Percentiles rank a stretch among this genome's conserved stretches.
Evolutionary conservation across 2,113 vertebrate species (phyloP).

Genomic region (Trogon surrucura): DNA sequence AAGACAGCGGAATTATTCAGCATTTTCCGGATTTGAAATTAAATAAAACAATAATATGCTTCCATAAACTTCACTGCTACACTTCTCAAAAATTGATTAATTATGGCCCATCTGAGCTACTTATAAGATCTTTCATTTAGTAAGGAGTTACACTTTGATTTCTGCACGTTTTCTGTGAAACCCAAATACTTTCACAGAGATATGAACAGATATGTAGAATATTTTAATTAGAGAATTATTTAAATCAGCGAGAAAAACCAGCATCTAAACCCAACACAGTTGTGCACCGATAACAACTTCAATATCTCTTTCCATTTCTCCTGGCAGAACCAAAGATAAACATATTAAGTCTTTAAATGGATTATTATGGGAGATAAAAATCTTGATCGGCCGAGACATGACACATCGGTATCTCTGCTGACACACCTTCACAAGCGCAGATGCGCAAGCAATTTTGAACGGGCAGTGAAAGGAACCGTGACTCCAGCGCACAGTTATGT

Average conservation of each 20-base stretch:
- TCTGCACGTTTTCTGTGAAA: not conserved
- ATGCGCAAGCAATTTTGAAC: not conserved
- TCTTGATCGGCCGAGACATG: not conserved
- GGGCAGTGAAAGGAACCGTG: not conserved
- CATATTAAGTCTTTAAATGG: not conserved
- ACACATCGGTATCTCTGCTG: not conserved
- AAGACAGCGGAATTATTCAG: not conserved
- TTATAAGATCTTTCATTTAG: not conserved
- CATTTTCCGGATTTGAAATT: not conserved
- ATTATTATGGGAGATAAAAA: not conserved
- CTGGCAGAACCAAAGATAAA: not conserved
- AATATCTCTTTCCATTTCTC: not conserved
- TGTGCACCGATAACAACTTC: not conserved
- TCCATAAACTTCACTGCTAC: not conserved
- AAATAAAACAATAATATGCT: not conserved
- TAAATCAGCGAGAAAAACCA: not conserved
- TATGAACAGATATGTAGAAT: not conserved
- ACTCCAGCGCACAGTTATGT: fast-evolving
- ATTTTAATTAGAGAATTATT: not conserved
- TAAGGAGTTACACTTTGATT: not conserved
- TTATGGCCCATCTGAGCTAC: not conserved
- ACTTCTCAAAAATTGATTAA: not conserved
- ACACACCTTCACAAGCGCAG: not conserved
- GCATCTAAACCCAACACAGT: not conserved
- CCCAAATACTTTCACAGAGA: not conserved